A percentile compares a stretch with the other conserved stretches of the same genome.
Conservation (phyloP, 2,797 vertebrate genomes). For the Bovichtus diacanthus region DNA sequence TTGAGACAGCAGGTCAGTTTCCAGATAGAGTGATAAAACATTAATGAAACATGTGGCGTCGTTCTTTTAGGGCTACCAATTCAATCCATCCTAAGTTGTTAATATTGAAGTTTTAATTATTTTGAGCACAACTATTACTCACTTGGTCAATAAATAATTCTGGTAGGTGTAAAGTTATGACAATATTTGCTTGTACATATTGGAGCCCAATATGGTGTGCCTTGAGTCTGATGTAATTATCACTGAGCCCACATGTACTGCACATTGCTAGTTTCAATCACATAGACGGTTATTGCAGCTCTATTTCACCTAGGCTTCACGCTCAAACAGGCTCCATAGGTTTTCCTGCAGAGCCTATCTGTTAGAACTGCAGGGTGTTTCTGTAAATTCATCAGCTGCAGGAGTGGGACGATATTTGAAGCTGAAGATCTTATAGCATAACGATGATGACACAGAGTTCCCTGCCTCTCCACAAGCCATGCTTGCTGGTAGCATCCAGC, state of each 20-base stretch:
- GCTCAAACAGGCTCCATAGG: neutral
- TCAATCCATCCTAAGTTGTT: constrained; percentile 14
- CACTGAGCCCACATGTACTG: neutral
- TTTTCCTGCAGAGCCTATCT: constrained; percentile 12
- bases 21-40: constrained; percentile 83
- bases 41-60: constrained; percentile 73
- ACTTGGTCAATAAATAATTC: neutral
- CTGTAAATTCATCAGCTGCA: constrained; percentile 25
- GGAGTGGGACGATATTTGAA: constrained; percentile 16
- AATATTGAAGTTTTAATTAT: neutral
- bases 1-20: constrained; percentile 88
- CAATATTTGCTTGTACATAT: neutral
- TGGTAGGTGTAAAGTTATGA: neutral
- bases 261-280: neutral
- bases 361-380: constrained; percentile 17
- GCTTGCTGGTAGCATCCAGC: constrained; percentile 49
- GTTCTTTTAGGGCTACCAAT: constrained; percentile 56
- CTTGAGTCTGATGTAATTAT: constrained; percentile 7
- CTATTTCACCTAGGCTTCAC: constrained; percentile 9
- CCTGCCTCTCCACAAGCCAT: constrained; percentile 23
- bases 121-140: neutral
- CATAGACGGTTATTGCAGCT: neutral
- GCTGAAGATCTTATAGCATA: constrained; percentile 30
- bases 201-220: neutral
- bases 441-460: constrained; percentile 26